Evolutionary conservation across 1,140 invertebrate species (phyloP).

Genomic region (Zaprionus taronus): DNA sequence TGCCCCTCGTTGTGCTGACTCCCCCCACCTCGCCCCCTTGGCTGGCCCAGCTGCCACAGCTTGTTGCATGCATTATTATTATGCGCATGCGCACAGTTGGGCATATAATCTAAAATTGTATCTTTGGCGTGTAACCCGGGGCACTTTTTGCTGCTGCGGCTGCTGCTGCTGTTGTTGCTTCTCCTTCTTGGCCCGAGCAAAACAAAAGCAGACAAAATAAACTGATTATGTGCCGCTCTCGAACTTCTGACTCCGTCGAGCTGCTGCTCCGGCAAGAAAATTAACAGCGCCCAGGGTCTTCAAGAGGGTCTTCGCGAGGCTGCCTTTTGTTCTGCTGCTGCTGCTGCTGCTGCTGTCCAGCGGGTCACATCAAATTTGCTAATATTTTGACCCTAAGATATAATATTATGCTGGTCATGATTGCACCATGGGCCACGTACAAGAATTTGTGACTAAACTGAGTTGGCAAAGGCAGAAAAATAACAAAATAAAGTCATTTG

Average conservation of each 20-base stretch:
- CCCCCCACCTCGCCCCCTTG: not conserved
- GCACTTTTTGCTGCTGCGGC: conserved; percentile 60
- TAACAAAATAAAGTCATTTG: no score
- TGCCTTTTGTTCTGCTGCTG: conserved; percentile 17
- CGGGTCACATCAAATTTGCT: conserved; percentile 77
- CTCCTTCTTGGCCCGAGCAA: conserved; percentile 13
- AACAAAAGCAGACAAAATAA: conserved; percentile 68
- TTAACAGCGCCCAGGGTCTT: conserved; percentile 61
- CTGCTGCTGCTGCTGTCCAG: conserved; percentile 22
- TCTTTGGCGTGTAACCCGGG: conserved; percentile 84
- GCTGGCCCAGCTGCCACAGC: conserved; percentile 30
- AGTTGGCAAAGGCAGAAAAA: not conserved
- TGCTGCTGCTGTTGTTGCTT: conserved; percentile 10
- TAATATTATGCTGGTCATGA: conserved; percentile 61
- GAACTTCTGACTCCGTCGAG: conserved; percentile 25
- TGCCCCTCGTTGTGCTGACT: not conserved
- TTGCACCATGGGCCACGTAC: conserved; percentile 48
- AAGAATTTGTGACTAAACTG: not conserved
- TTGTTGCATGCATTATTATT: conserved; percentile 83
- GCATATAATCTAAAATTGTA: conserved; percentile 84
- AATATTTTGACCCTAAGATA: conserved; percentile 76
- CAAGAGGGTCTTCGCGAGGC: conserved; percentile 14
- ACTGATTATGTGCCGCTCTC: conserved; percentile 76
- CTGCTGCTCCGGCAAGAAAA: conserved; percentile 45
- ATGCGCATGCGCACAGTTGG: conserved; percentile 83